Evolutionary conservation across 2,797 vertebrate species (phyloP).

Genomic region (Helicolenus hilgendorfi): DNA sequence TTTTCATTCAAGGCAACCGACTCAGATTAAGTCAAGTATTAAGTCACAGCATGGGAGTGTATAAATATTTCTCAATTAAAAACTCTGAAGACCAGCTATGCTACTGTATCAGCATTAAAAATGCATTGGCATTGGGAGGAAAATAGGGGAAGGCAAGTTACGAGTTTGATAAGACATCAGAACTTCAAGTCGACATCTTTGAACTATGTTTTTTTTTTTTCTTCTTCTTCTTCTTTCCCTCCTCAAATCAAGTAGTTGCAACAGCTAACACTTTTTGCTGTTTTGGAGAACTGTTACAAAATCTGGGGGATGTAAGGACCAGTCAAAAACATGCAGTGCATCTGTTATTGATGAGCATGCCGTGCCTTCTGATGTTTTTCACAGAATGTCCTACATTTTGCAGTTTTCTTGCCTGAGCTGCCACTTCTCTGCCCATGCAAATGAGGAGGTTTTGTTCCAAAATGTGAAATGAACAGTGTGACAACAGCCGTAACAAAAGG

Average conservation of each 20-base stretch:
- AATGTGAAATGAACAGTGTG: constrained; percentile 57
- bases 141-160: constrained; percentile 67
- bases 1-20: constrained; percentile 88
- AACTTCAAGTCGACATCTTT: constrained; percentile 84
- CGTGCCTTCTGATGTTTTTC: constrained; percentile 79
- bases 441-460: constrained; percentile 69
- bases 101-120: constrained; percentile 88
- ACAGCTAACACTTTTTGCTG: constrained; percentile 71
- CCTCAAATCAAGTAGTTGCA: constrained; percentile 74
- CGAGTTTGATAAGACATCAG: constrained; percentile 84
- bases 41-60: constrained; percentile 88
- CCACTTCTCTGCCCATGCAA: constrained; percentile 70
- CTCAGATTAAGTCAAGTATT: constrained; percentile 89
- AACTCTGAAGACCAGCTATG: constrained; percentile 82
- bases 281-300: constrained; percentile 80
- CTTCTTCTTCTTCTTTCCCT: constrained; percentile 56
- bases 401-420: constrained; percentile 52
- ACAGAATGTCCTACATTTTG: constrained; percentile 80
- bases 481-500: constrained; percentile 45
- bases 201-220: constrained; percentile 75
- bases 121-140: constrained; percentile 82
- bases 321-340: constrained; percentile 77
- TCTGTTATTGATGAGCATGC: constrained; percentile 83
- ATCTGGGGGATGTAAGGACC: constrained; percentile 81
- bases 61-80: constrained; percentile 90